A percentile compares a stretch with the other conserved stretches of the same genome.
Evolutionary conservation across 1,140 invertebrate species (phyloP).

Genomic region (Hypothenemus hampei): DNA sequence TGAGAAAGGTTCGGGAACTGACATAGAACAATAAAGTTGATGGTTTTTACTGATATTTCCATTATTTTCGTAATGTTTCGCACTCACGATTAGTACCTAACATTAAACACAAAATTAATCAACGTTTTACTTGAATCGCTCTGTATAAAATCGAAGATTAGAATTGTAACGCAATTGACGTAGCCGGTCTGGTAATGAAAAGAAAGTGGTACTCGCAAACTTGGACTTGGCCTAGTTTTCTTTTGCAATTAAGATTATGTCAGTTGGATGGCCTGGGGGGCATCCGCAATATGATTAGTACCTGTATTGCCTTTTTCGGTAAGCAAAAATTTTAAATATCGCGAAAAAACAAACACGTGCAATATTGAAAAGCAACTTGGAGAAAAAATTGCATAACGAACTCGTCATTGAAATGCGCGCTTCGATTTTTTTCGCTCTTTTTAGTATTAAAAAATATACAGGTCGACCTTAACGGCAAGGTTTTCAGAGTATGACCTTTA

Average conservation of each 20-base stretch:
- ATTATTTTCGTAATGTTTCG: no score
- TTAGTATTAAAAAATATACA: slow-evolving; percentile 23
- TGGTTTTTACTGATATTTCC: no score
- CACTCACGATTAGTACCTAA: no score
- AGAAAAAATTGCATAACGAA: slow-evolving; percentile 12
- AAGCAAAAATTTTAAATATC: background rate
- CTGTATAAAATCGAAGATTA: no score
- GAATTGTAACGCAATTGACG: slow-evolving; percentile 3
- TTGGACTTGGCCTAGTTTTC: slow-evolving; percentile 27
- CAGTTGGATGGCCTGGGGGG: slow-evolving; percentile 15
- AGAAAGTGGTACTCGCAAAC: slow-evolving; percentile 23
- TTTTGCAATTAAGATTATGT: slow-evolving; percentile 21
- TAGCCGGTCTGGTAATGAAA: slow-evolving; percentile 15
- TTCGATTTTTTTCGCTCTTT: slow-evolving; percentile 20
- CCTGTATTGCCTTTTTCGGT: slow-evolving; percentile 15
- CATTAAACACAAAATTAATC: no score
- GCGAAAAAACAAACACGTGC: background rate
- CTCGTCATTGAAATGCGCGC: slow-evolving; percentile 8
- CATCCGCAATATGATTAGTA: slow-evolving; percentile 15
- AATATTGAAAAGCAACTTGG: background rate
- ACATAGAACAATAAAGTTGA: no score
- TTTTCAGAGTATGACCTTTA: slow-evolving; percentile 26
- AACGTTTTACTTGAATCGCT: no score
- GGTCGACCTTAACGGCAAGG: slow-evolving; percentile 24
- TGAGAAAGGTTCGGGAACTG: slow-evolving; percentile 18